Percentiles rank a stretch among this genome's conserved stretches.
Conservation (phyloP, 2,113 vertebrate genomes). For the Oreotrochilus melanogaster region DNA sequence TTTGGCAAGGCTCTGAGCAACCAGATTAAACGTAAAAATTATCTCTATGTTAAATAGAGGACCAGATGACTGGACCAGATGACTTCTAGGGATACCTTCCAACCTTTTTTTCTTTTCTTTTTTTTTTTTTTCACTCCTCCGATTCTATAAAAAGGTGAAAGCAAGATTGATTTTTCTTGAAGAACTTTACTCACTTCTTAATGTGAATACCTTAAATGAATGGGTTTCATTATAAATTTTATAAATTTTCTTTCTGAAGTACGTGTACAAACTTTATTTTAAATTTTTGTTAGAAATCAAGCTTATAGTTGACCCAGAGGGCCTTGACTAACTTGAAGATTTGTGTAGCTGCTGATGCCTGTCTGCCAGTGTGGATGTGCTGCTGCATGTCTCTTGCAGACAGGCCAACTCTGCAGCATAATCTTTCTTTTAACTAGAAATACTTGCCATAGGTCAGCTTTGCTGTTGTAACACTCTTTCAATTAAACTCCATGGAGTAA, state of each 20-base stretch:
- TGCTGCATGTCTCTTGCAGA: not conserved
- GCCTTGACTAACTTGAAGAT: not conserved
- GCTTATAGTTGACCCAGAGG: not conserved
- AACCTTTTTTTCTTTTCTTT: accelerated
- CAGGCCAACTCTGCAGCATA: not conserved
- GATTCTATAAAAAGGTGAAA: not conserved
- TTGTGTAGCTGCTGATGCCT: not conserved
- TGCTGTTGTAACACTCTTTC: not conserved
- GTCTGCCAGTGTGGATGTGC: not conserved
- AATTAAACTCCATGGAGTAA: not conserved
- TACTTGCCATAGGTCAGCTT: not conserved
- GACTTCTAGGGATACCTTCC: not conserved
- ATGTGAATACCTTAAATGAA: not conserved
- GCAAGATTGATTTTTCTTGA: not conserved
- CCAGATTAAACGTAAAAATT: not conserved
- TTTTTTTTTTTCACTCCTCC: not conserved
- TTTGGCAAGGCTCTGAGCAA: not conserved
- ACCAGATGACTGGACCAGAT: not conserved
- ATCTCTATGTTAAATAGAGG: not conserved
- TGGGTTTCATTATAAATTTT: not conserved
- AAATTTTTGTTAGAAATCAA: not conserved
- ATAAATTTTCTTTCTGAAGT: not conserved
- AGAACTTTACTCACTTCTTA: not conserved
- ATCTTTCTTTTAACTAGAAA: not conserved
- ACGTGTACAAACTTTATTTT: not conserved